A percentile compares a stretch with the other conserved stretches of the same genome.
Conservation (phyloP, 2,888 invertebrate genomes). For the Chymomyza caudatula region DNA sequence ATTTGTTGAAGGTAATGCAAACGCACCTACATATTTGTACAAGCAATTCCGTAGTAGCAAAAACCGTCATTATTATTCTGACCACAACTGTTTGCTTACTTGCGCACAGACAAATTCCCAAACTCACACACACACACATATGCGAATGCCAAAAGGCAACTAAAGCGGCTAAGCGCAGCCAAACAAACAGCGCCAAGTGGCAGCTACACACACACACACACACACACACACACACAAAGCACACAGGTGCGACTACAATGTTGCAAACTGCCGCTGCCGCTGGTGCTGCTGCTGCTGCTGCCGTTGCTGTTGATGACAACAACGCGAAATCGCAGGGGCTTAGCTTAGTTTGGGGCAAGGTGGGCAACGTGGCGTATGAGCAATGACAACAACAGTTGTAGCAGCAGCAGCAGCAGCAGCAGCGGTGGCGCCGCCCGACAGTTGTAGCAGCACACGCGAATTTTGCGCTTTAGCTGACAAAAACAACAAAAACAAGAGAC, state of each 20-base stretch:
- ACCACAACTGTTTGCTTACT: background rate
- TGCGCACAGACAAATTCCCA: slow-evolving; percentile 3
- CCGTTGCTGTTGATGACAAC: slow-evolving; percentile 44
- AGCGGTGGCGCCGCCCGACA: background rate
- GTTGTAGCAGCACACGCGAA: background rate
- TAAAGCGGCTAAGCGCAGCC: slow-evolving; percentile 49
- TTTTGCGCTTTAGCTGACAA: background rate
- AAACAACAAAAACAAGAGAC: slow-evolving; percentile 10
- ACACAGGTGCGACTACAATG: slow-evolving; percentile 43
- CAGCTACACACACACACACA: slow-evolving; percentile 13
- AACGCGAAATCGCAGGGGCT: slow-evolving; percentile 45
- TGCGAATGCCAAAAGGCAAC: slow-evolving; percentile 56
- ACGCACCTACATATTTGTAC: background rate
- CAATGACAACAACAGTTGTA: slow-evolving; percentile 28
- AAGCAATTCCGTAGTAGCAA: background rate
- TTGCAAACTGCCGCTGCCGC: slow-evolving; percentile 43
- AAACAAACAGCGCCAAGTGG: slow-evolving; percentile 9
- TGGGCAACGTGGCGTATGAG: slow-evolving; percentile 59
- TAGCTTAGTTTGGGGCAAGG: background rate
- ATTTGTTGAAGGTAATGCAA: background rate
- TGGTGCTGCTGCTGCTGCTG: slow-evolving; percentile 19
- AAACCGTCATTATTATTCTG: background rate
- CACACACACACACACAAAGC: slow-evolving; percentile 1
- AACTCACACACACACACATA: slow-evolving; percentile 29
- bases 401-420: no score